Evolutionary conservation across 2,888 invertebrate genomes (phyloP).

Genomic region (Listrodromus nycthemerus): DNA sequence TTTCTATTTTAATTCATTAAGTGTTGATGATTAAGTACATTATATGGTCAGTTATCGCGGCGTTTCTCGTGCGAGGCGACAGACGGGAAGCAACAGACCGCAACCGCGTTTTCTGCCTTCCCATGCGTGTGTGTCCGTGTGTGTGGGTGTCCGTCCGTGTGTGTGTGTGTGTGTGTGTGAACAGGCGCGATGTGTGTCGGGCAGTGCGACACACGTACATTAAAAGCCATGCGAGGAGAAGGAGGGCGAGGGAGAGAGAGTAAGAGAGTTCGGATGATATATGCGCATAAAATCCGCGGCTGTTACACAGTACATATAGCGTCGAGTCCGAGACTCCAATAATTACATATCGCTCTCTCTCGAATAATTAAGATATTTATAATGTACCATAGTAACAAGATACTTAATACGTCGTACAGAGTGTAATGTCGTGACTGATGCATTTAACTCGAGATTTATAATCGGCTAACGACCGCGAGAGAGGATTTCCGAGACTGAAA

Average conservation of each 20-base stretch:
- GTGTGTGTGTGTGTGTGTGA: not conserved
- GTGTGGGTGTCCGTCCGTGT: not conserved
- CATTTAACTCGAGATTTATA: constrained; percentile 57
- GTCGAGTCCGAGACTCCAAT: constrained; percentile 59
- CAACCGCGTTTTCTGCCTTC: constrained; percentile 60
- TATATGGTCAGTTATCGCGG: constrained; percentile 60
- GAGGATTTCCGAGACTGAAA: constrained; percentile 19
- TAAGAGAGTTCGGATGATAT: constrained; percentile 56
- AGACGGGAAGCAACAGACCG: constrained; percentile 64
- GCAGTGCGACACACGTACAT: constrained; percentile 29
- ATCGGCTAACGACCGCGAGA: constrained; percentile 60
- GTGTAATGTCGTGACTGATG: constrained; percentile 44
- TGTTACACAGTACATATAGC: constrained; percentile 25
- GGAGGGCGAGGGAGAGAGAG: constrained; percentile 8
- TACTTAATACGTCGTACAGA: constrained; percentile 46
- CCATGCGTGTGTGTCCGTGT: not conserved
- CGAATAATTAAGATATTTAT: constrained; percentile 67
- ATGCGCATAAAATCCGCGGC: constrained; percentile 56
- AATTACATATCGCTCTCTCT: constrained; percentile 57
- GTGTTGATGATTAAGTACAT: constrained; percentile 57
- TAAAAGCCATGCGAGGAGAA: constrained; percentile 4
- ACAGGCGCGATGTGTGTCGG: not conserved
- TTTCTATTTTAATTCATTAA: constrained; percentile 53
- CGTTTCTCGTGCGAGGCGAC: constrained; percentile 54
- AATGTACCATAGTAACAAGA: constrained; percentile 58